phyloP scores from a whole-genome alignment of 2,888 invertebrate genomes.

The Harpalus rubripes region DNA sequence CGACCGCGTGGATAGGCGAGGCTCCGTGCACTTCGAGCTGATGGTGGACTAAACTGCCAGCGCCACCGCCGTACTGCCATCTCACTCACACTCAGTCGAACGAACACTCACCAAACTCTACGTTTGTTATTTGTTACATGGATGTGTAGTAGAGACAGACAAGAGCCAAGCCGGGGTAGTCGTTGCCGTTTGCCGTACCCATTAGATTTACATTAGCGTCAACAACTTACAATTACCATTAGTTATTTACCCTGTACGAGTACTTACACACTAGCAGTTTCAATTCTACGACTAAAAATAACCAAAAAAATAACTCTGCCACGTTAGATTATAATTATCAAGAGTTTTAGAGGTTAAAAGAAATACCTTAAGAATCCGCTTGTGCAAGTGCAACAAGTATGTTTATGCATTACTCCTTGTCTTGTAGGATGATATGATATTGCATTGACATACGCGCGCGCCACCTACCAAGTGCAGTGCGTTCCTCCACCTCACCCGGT shows the following conservation, averaged over 20 bases:
- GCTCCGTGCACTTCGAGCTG: constrained; percentile 96
- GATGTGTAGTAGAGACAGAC: constrained; percentile 68
- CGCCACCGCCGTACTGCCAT: constrained; percentile 76
- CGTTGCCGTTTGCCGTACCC: constrained; percentile 52
- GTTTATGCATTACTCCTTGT: constrained; percentile 19
- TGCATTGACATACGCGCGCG: constrained; percentile 9
- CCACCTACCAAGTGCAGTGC: constrained; percentile 18
- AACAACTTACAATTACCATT: constrained; percentile 37
- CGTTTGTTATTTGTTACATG: constrained; percentile 69
- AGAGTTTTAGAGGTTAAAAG: constrained; percentile 69
- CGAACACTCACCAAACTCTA: constrained; percentile 68
- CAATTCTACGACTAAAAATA: constrained; percentile 68
- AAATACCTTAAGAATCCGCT: too few relatives aligned
- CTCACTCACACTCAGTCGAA: constrained; percentile 68
- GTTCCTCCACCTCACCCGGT: constrained; percentile 17
- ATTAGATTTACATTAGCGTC: constrained; percentile 30
- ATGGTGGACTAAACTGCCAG: constrained; percentile 88
- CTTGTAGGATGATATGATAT: too few relatives aligned
- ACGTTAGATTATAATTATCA: constrained; percentile 71
- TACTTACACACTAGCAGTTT: constrained; percentile 70
- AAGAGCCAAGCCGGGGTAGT: constrained; percentile 63
- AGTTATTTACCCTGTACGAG: constrained; percentile 64
- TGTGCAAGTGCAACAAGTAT: constrained; percentile 47
- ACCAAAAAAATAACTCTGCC: constrained; percentile 69
- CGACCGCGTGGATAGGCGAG: constrained; percentile 92